phyloP scores from a whole-genome alignment of 2,797 vertebrate genomes.

The Aulostomus chinensis region DNA sequence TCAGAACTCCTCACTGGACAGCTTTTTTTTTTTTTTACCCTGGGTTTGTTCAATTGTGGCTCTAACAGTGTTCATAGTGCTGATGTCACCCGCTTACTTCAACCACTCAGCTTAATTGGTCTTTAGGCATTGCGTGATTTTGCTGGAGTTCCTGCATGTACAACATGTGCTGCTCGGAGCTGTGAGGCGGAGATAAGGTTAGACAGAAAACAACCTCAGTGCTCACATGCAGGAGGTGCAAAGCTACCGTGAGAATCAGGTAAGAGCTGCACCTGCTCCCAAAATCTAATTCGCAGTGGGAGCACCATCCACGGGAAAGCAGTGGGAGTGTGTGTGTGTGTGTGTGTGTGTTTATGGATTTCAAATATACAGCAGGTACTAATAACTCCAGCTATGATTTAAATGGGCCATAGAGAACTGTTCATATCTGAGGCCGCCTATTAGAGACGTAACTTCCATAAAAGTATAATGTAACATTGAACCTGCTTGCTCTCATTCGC shows the following conservation, averaged over 20 bases:
- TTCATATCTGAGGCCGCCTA: constrained; percentile 14
- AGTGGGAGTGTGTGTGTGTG: background rate
- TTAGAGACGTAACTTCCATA: constrained; percentile 13
- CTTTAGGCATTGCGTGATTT: constrained; percentile 23
- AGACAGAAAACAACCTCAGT: constrained; percentile 13
- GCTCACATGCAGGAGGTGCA: constrained; percentile 7
- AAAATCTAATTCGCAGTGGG: constrained; percentile 25
- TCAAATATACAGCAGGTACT: constrained; percentile 8
- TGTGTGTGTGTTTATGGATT: background rate
- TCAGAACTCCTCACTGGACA: background rate
- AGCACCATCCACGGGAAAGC: constrained; percentile 13
- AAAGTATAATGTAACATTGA: constrained; percentile 12
- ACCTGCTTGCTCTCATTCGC: constrained; percentile 4
- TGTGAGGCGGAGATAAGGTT: constrained; percentile 52
- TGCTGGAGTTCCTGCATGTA: constrained; percentile 16
- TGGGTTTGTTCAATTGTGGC: background rate
- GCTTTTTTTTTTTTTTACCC: background rate
- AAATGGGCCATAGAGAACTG: constrained; percentile 27
- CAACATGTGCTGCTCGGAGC: constrained; percentile 38
- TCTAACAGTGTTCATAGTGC: constrained; percentile 10
- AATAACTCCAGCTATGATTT: constrained; percentile 13
- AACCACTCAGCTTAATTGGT: constrained; percentile 35
- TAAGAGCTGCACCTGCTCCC: constrained; percentile 9
- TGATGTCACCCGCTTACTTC: constrained; percentile 18
- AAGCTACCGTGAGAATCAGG: constrained; percentile 21